phyloP scores from a whole-genome alignment of 2,888 invertebrate species.

The Caenorhabditis sp. region DNA sequence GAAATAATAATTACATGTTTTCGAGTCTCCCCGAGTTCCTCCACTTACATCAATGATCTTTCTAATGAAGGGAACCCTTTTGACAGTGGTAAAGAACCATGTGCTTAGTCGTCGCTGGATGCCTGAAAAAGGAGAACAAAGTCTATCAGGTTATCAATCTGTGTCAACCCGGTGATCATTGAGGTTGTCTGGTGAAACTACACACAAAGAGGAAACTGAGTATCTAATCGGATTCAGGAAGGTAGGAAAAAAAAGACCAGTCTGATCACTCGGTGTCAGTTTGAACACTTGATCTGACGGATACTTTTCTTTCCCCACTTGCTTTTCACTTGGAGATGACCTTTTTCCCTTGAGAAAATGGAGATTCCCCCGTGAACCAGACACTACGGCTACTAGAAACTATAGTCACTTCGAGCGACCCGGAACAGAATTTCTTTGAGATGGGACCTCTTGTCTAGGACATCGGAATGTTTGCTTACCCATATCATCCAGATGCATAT shows the following conservation, averaged over 20 bases:
- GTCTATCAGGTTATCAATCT: constrained; percentile 33
- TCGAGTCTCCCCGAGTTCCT: background rate
- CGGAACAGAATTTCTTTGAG: background rate
- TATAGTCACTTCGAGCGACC: background rate
- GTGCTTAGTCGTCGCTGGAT: constrained; percentile 53
- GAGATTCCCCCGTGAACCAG: background rate
- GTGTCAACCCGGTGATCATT: constrained; percentile 12
- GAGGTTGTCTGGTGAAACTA: constrained; percentile 37
- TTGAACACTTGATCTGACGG: constrained; percentile 14
- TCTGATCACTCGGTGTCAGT: constrained; percentile 16
- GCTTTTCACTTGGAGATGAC: background rate
- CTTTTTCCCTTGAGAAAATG: background rate
- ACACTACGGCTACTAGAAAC: constrained; percentile 20
- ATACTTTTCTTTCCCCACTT: background rate
- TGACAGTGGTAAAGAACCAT: constrained; percentile 58
- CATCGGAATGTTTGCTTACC: constrained; percentile 44
- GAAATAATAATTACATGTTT: background rate
- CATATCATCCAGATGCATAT: constrained; percentile 69
- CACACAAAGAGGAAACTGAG: background rate
- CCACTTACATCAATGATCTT: constrained; percentile 59
- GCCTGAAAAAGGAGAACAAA: constrained; percentile 44
- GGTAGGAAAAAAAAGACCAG: constrained; percentile 15
- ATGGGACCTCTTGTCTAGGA: background rate
- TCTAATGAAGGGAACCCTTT: constrained; percentile 48
- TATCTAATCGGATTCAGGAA: constrained; percentile 19